phyloP scores from a whole-genome alignment of 2,888 invertebrate species.

The Yponomeuta plumbellus region DNA sequence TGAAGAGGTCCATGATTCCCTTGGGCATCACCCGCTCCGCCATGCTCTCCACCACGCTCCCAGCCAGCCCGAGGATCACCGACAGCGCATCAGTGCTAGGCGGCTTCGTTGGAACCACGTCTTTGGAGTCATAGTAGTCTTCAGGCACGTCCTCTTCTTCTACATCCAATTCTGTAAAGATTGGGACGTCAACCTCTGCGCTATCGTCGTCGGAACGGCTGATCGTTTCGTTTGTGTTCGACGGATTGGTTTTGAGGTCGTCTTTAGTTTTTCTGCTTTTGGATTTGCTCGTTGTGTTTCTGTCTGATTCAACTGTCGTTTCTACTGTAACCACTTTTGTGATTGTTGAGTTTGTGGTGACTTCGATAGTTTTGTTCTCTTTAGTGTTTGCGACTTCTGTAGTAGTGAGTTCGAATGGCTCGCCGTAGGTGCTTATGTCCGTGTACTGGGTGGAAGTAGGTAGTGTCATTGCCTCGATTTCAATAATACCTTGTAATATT shows the following conservation, averaged over 20 bases:
- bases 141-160: conserved; percentile 56
- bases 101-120: conserved; percentile 56
- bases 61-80: conserved; percentile 64
- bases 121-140: conserved; percentile 67
- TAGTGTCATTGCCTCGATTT: conserved; percentile 43
- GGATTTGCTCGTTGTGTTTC: not conserved
- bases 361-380: not conserved
- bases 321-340: not conserved
- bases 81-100: conserved; percentile 64
- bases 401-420: not conserved
- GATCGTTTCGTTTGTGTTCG: conserved; percentile 24
- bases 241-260: conserved; percentile 27
- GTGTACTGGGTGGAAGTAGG: conserved; percentile 43
- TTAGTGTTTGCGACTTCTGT: not conserved
- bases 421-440: conserved; percentile 23
- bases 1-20: conserved; percentile 59
- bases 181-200: conserved; percentile 44
- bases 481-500: conserved; percentile 37
- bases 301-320: not conserved
- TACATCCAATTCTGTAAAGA: conserved; percentile 57
- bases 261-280: conserved; percentile 11
- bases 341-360: conserved; percentile 16
- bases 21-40: conserved; percentile 68
- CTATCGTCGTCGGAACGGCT: conserved; percentile 27
- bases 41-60: conserved; percentile 63